Base-by-base conservation (phyloP, 2,888 invertebrate species). In the Alentia gelatinosa region DNA sequence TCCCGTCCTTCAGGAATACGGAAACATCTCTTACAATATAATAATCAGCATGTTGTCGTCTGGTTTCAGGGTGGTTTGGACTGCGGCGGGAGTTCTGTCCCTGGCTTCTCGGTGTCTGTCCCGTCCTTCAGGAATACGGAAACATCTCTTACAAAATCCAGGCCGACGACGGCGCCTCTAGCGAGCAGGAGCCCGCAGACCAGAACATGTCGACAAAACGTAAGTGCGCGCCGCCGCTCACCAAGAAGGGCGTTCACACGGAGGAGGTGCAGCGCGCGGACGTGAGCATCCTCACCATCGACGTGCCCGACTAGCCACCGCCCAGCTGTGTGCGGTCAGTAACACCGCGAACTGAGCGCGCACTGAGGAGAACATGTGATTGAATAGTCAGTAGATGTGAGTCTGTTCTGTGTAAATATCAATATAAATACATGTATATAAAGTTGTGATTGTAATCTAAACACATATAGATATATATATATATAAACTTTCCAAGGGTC, bases 11-110 rank as follows among this genome's bases (percentile, higher is more conserved):
- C 99, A 99, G 97, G 99, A 99, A 95, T 99, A 99, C 96, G 99
- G 99, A 33, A 99, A 99, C 96, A 99, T 99, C 94, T 98, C 99
- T 7, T 99, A 99, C 96, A 95, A 95, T 63, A 92, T 95, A n/a
- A n/a, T n/a, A n/a, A n/a, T n/a, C n/a, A n/a, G n/a, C n/a, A n/a
- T n/a, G n/a, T n/a, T n/a, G n/a, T n/a, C n/a, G n/a, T n/a, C n/a
- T 74, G 74, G 15, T 33, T 97, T 91, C 96, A 98, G 98, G 99
- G 99, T 99, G 99, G 99, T 99, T 99, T 96, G 99, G 99, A 90
- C 98, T 99, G 94, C 97, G 99, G 89, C 99, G 99, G 97, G 99
- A 99, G 95, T 99, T 99, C 96, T 99, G 99, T 96, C 98, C 98
- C 94, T 99, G 99, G 96, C 97, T 99, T n/a, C 97, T 99, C 47